Evolutionary conservation across 2,113 vertebrate genomes (phyloP).

Genomic region (Saccopteryx leptura): DNA sequence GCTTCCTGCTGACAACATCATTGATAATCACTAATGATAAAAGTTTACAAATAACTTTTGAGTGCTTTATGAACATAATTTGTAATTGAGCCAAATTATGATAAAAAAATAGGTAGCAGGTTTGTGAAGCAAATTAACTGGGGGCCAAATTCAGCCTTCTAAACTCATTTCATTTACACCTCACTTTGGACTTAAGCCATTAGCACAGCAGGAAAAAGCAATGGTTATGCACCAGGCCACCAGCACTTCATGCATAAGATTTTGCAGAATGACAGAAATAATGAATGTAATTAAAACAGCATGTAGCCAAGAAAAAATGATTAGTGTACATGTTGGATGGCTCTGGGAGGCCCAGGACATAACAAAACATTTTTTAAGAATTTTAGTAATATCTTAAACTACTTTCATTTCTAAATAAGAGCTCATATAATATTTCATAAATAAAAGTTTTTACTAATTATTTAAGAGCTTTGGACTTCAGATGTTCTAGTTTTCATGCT

Average conservation of each 20-base stretch:
- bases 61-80: conserved; percentile 22
- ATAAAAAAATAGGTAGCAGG: conserved; percentile 29
- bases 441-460: conserved; percentile 41
- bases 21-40: neutral
- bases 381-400: conserved; percentile 70
- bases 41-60: conserved; percentile 56
- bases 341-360: conserved; percentile 72
- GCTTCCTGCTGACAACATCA: neutral
- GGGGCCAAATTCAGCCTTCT: conserved; percentile 75
- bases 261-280: conserved; percentile 82
- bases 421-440: conserved; percentile 66
- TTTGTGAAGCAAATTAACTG: conserved; percentile 82
- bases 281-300: conserved; percentile 85
- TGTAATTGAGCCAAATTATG: conserved; percentile 66
- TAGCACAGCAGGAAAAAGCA: conserved; percentile 76
- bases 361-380: conserved; percentile 55
- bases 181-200: conserved; percentile 81
- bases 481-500: conserved; percentile 10
- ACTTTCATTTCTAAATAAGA: conserved; percentile 71
- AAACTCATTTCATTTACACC: conserved; percentile 81
- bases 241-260: conserved; percentile 74
- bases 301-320: conserved; percentile 84
- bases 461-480: conserved; percentile 46
- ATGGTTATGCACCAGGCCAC: conserved; percentile 77
- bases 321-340: conserved; percentile 78